Conservation (phyloP, 2,797 vertebrate genomes). For the Aulostomus chinensis region DNA sequence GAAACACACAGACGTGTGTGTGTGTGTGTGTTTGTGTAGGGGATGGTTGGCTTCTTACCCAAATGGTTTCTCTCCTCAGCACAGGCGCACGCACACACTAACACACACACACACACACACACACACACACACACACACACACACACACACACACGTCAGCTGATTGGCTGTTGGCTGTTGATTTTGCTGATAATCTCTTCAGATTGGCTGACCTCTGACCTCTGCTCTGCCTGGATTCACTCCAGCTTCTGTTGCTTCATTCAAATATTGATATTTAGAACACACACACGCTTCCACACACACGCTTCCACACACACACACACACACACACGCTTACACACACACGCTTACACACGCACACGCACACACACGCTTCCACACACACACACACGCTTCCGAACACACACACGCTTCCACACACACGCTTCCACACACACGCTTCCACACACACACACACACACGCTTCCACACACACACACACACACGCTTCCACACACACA, state of each 20-base stretch:
- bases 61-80: neutral
- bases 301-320: conserved; percentile 11
- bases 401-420: conserved; percentile 19
- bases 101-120: conserved; percentile 16
- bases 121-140: conserved; percentile 7
- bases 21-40: conserved; percentile 7
- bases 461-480: conserved; percentile 10
- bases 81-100: conserved; percentile 10
- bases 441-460: conserved; percentile 15
- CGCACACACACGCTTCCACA: conserved; percentile 11
- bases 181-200: conserved; percentile 67
- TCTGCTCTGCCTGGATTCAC: conserved; percentile 4
- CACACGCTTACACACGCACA: too few relatives aligned
- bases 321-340: conserved; percentile 17
- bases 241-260: too few relatives aligned
- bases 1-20: conserved; percentile 30
- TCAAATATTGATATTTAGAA: too few relatives aligned
- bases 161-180: conserved; percentile 38
- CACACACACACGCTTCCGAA: conserved; percentile 18
- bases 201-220: conserved; percentile 65
- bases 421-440: conserved; percentile 11
- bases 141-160: neutral
- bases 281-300: too few relatives aligned
- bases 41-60: too few relatives aligned
- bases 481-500: conserved; percentile 10